These are phyloP conservation scores for Gallinago nigripennis DNA, from an alignment of 2,797 vertebrate genomes.

Conservation along the genomic window DNA sequence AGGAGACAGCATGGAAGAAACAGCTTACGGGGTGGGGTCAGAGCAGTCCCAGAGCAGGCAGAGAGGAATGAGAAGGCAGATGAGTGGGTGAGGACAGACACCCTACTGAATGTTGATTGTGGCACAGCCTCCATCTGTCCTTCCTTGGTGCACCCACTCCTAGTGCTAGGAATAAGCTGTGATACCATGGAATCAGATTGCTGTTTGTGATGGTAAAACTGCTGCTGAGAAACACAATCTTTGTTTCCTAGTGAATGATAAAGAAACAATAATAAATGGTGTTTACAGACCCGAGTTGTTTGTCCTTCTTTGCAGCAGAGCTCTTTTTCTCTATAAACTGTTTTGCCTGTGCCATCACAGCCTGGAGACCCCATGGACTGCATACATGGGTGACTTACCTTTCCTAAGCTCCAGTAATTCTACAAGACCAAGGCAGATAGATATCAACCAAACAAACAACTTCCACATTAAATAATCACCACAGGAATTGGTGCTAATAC, in stretches of 20 bases:
- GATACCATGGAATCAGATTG: slow-evolving; percentile 35
- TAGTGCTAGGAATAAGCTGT: slow-evolving; percentile 50
- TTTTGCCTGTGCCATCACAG: not conserved
- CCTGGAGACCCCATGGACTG: not conserved
- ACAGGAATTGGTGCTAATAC: not conserved
- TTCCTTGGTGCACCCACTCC: slow-evolving; percentile 61
- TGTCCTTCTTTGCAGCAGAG: not conserved
- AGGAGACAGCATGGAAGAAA: slow-evolving; percentile 52
- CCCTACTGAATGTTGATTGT: slow-evolving; percentile 41
- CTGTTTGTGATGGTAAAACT: slow-evolving; percentile 39
- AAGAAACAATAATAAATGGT: slow-evolving; percentile 32
- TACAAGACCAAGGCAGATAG: not conserved
- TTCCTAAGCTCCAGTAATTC: slow-evolving; percentile 6
- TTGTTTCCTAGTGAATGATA: slow-evolving; percentile 24
- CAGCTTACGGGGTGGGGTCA: slow-evolving; percentile 35
- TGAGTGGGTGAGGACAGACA: slow-evolving; percentile 59
- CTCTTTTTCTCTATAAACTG: not conserved
- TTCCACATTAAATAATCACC: not conserved
- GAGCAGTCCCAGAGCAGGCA: slow-evolving; percentile 27
- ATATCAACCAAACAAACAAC: not conserved
- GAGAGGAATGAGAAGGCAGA: slow-evolving; percentile 58
- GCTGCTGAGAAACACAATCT: slow-evolving; percentile 38
- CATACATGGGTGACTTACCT: not conserved
- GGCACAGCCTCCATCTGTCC: slow-evolving; percentile 65
- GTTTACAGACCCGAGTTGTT: not conserved